phyloP scores from a whole-genome alignment of 2,888 invertebrate genomes.

The Cryptocephalus moraei region DNA sequence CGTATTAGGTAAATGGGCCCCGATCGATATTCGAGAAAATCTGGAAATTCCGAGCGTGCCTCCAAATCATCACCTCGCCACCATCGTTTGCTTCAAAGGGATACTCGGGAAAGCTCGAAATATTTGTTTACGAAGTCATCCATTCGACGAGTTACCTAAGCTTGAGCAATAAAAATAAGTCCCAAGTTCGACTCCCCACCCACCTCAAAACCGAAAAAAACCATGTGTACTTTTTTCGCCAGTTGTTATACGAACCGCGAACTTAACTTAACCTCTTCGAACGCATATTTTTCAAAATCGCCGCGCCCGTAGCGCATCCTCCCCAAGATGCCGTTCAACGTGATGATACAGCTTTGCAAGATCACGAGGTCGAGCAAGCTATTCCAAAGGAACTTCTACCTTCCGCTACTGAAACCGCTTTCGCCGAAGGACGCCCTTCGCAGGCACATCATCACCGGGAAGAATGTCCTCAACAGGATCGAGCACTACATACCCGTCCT shows the following conservation, averaged over 20 bases:
- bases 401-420: constrained; percentile 69
- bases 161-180: too few relatives aligned
- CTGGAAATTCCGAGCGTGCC: too few relatives aligned
- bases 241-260: constrained; percentile 24
- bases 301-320: constrained; percentile 4
- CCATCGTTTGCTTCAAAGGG: too few relatives aligned
- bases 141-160: too few relatives aligned
- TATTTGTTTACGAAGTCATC: too few relatives aligned
- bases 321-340: constrained; percentile 32
- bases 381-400: constrained; percentile 72
- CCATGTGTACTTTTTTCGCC: constrained; percentile 16
- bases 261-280: constrained; percentile 18
- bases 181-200: too few relatives aligned
- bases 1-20: too few relatives aligned
- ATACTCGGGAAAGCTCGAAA: too few relatives aligned
- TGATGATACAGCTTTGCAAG: constrained; percentile 62
- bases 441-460: constrained; percentile 69
- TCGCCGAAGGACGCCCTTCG: constrained; percentile 75
- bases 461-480: constrained; percentile 60
- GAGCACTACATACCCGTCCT: constrained; percentile 74
- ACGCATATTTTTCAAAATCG: constrained; percentile 12
- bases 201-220: too few relatives aligned
- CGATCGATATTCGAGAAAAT: too few relatives aligned
- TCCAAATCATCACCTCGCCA: too few relatives aligned
- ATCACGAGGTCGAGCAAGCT: constrained; percentile 72